Base-by-base conservation (phyloP, 2,113 vertebrate species). In the Ageneiosus marmoratus region DNA sequence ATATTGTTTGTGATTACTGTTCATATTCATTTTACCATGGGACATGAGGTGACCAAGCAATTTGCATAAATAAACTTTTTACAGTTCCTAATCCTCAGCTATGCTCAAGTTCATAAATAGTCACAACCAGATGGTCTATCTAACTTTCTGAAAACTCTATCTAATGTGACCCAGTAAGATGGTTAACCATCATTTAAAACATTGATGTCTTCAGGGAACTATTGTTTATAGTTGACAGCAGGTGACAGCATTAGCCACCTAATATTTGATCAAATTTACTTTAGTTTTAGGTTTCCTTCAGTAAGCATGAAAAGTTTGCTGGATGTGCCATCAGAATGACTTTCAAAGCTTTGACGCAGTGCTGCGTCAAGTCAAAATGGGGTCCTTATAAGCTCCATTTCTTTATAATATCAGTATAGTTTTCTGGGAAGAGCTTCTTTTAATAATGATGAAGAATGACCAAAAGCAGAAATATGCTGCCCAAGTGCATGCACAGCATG, bases 361-460 rank as follows among this genome's bases (percentile, higher is more conserved):
- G 7, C 73, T 53, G 48, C 29, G 55, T 3, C 9, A 12, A 24
- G 12, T 72, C 69, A 27, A 72, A 72, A 72, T 72, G 44, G 41
- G 22, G 44, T 53, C 27, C 4, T 16, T 32, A n/a, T 34, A 53
- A 75, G 18, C 7, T 74, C 70, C 32, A 55, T 55, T 55, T 22
- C 20, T 0, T 53, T 51, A 75, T 37, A 34, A 37, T 55, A 76
- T 53, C 29, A 34, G 46, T 10, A 16, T 51, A 15, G 18, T 20
- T 74, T 53, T 53, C 51, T 55, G 4, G 18, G 5, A 76, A 55
- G 20, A 32, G 11, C 37, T 55, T 13, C 13, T 55, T 76, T 22
- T 34, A 76, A 55, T 55, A 55, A 53, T 75, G 48, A 9, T 75
- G 29, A 55, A 51, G 72, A 32, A 74, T 74, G 72, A 74, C 73